phyloP scores from a whole-genome alignment of 2,113 vertebrate species.

The Rhinolophus sinicus region DNA sequence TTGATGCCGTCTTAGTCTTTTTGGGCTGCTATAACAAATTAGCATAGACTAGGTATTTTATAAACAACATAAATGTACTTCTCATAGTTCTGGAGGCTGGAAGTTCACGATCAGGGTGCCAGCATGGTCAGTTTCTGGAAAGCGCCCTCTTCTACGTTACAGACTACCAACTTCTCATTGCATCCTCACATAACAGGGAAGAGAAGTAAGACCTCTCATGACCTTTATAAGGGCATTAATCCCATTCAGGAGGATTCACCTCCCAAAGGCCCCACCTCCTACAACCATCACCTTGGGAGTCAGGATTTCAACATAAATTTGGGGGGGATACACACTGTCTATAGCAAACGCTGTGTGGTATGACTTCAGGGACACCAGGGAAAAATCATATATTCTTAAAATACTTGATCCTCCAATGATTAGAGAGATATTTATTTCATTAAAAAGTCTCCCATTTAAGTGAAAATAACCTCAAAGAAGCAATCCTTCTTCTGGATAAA shows the following conservation, averaged over 20 bases:
- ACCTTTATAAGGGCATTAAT: neutral
- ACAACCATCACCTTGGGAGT: neutral
- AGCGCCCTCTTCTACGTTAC: neutral
- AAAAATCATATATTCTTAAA: neutral
- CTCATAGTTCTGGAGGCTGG: neutral
- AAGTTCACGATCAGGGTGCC: neutral
- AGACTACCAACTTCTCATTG: neutral
- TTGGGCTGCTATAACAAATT: neutral
- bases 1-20: neutral
- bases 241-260: neutral
- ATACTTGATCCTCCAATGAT: neutral
- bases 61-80: neutral
- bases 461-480: constrained; percentile 12
- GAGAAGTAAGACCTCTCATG: neutral
- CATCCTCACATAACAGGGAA: neutral
- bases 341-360: neutral
- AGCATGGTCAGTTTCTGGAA: neutral
- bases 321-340: neutral
- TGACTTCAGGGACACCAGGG: neutral
- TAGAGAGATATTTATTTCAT: neutral
- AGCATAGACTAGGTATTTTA: neutral
- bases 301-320: neutral
- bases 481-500: neutral
- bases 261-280: neutral
- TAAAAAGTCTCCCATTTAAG: neutral